These are phyloP conservation scores for Drosophila planitibia DNA, from an alignment of 2,888 invertebrate species.

Conservation along the genomic window DNA sequence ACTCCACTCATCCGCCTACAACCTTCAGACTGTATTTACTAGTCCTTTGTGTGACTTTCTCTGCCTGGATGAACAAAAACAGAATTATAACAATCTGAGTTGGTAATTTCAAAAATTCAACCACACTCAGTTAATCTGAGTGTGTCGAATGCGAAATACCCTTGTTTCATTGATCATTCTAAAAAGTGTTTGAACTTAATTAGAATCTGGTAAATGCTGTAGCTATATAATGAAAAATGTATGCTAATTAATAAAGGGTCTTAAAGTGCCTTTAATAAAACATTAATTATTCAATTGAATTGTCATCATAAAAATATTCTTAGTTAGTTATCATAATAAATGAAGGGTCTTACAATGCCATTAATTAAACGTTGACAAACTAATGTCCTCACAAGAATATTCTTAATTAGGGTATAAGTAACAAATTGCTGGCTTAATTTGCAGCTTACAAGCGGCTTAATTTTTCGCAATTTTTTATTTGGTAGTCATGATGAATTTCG, in stretches of 20 bases:
- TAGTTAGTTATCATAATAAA: not conserved
- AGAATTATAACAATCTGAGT: constrained; percentile 24
- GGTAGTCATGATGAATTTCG: constrained; percentile 27
- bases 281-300: not conserved
- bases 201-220: not conserved
- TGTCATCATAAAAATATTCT: too few species aligned
- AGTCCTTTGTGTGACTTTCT: constrained; percentile 24
- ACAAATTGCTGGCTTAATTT: constrained; percentile 26
- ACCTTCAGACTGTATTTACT: not conserved
- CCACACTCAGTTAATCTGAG: not conserved
- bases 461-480: constrained; percentile 12
- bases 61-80: constrained; percentile 29
- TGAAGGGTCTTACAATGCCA: not conserved
- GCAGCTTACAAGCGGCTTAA: not conserved
- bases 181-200: not conserved
- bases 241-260: not conserved
- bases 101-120: constrained; percentile 14
- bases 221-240: not conserved
- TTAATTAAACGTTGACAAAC: not conserved
- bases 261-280: not conserved
- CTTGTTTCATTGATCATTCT: not conserved
- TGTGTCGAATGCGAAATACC: not conserved
- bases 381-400: not conserved
- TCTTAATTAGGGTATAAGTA: not conserved
- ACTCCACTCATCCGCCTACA: not conserved